Evolutionary conservation across 2,113 vertebrate species (phyloP).

Genomic region (Ellobius talpinus): DNA sequence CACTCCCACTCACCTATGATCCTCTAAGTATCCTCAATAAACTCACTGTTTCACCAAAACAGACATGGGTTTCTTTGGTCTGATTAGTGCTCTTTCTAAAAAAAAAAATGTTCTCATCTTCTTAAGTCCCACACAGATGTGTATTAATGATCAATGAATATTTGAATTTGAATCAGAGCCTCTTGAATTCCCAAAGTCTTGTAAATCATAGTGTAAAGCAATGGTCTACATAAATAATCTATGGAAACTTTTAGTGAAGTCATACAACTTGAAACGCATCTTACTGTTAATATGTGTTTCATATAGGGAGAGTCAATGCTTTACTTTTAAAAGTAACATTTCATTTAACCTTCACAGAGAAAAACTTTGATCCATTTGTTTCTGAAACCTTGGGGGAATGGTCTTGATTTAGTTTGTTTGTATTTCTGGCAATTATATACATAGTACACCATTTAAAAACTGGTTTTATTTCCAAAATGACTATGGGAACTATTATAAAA

Average conservation of each 20-base stretch:
- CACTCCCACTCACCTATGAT: not conserved
- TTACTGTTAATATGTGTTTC: not conserved
- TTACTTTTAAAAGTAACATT: not conserved
- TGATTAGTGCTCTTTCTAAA: not conserved
- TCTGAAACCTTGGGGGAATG: not conserved
- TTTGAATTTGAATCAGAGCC: not conserved
- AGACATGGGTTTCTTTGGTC: not conserved
- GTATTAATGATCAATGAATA: not conserved
- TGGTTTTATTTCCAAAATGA: not conserved
- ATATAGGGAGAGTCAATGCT: not conserved
- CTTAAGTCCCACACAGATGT: not conserved
- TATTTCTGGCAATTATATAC: not conserved
- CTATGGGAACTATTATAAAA: slow-evolving; percentile 3
- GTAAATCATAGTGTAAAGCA: not conserved
- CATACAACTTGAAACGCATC: not conserved
- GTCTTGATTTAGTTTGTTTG: not conserved
- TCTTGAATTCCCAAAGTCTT: not conserved
- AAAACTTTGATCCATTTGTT: not conserved
- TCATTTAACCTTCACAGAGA: not conserved
- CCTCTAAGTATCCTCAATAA: not conserved
- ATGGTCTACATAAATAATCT: not conserved
- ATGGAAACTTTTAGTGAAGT: not conserved
- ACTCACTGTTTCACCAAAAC: not conserved
- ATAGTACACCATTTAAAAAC: not conserved
- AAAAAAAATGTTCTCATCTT: not conserved